Conservation (phyloP, 2,888 invertebrate genomes). For the Branchipolynoe longqiensis region DNA sequence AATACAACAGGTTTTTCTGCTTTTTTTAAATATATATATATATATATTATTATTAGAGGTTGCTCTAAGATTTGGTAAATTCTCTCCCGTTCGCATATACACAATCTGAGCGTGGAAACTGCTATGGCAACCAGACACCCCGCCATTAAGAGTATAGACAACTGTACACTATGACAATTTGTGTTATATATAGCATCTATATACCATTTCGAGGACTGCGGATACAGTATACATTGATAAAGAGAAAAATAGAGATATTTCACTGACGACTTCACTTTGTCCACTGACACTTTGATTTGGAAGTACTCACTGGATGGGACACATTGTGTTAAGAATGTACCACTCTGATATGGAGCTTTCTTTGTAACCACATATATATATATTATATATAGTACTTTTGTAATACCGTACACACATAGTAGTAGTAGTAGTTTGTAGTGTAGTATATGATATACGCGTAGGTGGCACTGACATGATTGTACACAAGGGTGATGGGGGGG, state of each 20-base stretch:
- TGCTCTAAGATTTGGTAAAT: constrained; percentile 40
- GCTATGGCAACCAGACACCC: background rate
- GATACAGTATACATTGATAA: constrained; percentile 17
- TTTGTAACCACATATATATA: constrained; percentile 10
- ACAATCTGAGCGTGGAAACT: background rate
- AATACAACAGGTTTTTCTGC: constrained; percentile 30
- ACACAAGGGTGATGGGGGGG: too few species aligned
- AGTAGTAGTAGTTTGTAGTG: too few species aligned
- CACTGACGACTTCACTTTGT: constrained; percentile 15
- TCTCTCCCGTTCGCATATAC: constrained; percentile 3
- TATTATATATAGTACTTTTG: constrained; percentile 8
- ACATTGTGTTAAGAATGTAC: background rate
- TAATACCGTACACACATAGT: background rate
- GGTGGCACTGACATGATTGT: too few species aligned
- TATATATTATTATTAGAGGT: too few species aligned
- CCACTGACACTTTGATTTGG: background rate
- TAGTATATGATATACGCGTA: constrained; percentile 18
- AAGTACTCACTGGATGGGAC: constrained; percentile 22
- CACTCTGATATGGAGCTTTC: constrained; percentile 19
- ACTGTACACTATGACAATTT: constrained; percentile 31
- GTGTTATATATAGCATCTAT: constrained; percentile 27
- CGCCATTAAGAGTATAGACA: background rate
- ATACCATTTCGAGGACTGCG: background rate
- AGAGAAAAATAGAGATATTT: constrained; percentile 47
- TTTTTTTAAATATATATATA: too few species aligned